Evolutionary conservation across 2,797 vertebrate species (phyloP).

Genomic region (Sebastes nivosus): DNA sequence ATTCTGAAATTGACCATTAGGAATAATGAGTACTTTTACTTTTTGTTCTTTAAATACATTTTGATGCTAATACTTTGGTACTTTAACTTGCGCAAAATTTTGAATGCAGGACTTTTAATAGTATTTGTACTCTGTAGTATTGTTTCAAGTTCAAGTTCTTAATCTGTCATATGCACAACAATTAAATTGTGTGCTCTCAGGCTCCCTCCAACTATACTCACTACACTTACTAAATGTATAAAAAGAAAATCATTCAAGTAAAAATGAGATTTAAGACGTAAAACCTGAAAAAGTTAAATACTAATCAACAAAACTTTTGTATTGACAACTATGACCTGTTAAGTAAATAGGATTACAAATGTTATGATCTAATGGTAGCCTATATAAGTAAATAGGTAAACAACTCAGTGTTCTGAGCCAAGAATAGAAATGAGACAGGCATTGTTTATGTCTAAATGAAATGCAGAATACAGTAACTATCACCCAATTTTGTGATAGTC

Average conservation of each 20-base stretch:
- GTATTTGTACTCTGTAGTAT: too few species aligned
- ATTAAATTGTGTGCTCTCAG: too few species aligned
- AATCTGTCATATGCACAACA: too few species aligned
- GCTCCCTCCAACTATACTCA: too few species aligned
- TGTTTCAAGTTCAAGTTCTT: too few species aligned
- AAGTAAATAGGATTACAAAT: neutral
- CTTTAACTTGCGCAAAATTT: neutral
- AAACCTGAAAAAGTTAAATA: neutral
- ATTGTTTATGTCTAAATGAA: neutral
- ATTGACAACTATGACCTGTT: neutral
- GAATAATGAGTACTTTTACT: too few species aligned
- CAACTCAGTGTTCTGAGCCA: neutral
- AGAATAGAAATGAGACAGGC: neutral
- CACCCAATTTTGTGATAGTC: too few species aligned
- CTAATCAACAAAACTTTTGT: neutral
- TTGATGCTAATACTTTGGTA: too few species aligned
- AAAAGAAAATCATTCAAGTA: neutral
- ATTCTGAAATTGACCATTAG: too few species aligned
- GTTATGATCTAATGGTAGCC: neutral
- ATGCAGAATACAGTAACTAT: neutral
- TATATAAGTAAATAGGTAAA: neutral
- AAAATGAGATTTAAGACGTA: too few species aligned
- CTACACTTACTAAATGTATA: neutral
- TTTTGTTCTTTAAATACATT: too few species aligned
- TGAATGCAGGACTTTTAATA: neutral